These are phyloP conservation scores for Resseliella maxima DNA, from an alignment of 2,888 invertebrate species.

Conservation along the genomic window DNA sequence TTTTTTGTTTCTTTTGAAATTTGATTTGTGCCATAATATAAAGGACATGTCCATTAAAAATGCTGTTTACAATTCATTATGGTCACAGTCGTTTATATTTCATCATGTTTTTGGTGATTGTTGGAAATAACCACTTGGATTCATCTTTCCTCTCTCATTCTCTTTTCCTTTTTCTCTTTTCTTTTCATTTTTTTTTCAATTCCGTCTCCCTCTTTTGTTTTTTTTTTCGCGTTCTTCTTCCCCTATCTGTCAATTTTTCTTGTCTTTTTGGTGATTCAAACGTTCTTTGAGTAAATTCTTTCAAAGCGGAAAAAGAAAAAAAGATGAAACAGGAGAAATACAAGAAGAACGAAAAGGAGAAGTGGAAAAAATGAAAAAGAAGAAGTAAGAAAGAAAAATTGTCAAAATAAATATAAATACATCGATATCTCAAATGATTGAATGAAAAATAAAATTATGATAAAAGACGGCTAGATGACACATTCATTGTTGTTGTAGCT, in stretches of 20 bases:
- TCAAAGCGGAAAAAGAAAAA: too few relatives aligned
- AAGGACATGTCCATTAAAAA: slow-evolving; percentile 53
- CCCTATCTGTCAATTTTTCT: too few relatives aligned
- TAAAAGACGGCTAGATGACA: neutral
- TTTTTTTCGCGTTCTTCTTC: too few relatives aligned
- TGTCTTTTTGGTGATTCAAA: too few relatives aligned
- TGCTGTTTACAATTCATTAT: slow-evolving; percentile 54
- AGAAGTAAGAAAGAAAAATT: neutral
- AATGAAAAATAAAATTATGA: neutral
- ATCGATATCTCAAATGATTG: neutral
- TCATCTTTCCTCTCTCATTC: neutral
- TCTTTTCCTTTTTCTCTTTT: neutral
- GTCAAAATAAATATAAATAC: slow-evolving; percentile 35
- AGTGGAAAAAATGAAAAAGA: too few relatives aligned
- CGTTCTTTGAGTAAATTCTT: too few relatives aligned
- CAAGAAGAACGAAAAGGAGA: too few relatives aligned
- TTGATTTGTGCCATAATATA: neutral
- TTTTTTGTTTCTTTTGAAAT: neutral
- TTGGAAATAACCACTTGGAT: neutral
- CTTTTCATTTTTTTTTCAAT: neutral
- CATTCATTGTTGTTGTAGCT: neutral
- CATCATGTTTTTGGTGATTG: slow-evolving; percentile 1
- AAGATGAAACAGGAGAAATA: too few relatives aligned
- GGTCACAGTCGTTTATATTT: slow-evolving; percentile 29
- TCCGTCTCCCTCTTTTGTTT: too few relatives aligned